Conservation (phyloP, 2,888 invertebrate genomes). For the Mythimna loreyi region DNA sequence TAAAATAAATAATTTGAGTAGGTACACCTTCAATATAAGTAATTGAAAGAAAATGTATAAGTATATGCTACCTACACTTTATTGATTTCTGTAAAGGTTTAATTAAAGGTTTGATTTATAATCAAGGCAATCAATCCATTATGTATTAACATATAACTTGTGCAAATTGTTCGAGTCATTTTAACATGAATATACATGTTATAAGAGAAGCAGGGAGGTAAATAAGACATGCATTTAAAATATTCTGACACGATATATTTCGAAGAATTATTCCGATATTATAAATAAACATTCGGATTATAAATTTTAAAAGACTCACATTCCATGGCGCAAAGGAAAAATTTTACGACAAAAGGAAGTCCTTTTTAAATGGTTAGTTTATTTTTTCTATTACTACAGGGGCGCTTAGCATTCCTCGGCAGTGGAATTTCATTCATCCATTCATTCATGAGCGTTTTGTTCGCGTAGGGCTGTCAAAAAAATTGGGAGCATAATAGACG, state of each 20-base stretch:
- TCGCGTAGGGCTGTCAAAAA: conserved; percentile 76
- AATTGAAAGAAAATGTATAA: conserved; percentile 55
- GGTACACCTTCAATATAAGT: conserved; percentile 11
- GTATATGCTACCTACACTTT: conserved; percentile 49
- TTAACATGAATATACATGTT: conserved; percentile 51
- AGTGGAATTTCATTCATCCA: conserved; percentile 85
- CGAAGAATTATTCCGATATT: conserved; percentile 38
- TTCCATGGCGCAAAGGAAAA: conserved; percentile 71
- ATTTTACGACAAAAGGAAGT: conserved; percentile 80
- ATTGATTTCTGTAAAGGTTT: conserved; percentile 56
- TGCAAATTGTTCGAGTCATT: conserved; percentile 48
- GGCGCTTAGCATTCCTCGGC: conserved; percentile 81
- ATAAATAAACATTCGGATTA: conserved; percentile 44
- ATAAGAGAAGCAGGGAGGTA: conserved; percentile 27
- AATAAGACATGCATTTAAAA: conserved; percentile 7
- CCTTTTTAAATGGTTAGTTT: conserved; percentile 72
- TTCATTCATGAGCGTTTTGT: conserved; percentile 83
- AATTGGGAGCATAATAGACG: conserved; percentile 68
- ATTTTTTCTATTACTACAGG: conserved; percentile 74
- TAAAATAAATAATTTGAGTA: conserved; percentile 35
- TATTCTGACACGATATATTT: conserved; percentile 11
- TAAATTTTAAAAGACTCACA: conserved; percentile 61
- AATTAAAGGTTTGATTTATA: conserved; percentile 64
- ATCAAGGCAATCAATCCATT: conserved; percentile 60
- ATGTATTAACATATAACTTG: conserved; percentile 55